Base-by-base conservation (phyloP, 2,888 invertebrate genomes). In the Hemithea aestivaria region DNA sequence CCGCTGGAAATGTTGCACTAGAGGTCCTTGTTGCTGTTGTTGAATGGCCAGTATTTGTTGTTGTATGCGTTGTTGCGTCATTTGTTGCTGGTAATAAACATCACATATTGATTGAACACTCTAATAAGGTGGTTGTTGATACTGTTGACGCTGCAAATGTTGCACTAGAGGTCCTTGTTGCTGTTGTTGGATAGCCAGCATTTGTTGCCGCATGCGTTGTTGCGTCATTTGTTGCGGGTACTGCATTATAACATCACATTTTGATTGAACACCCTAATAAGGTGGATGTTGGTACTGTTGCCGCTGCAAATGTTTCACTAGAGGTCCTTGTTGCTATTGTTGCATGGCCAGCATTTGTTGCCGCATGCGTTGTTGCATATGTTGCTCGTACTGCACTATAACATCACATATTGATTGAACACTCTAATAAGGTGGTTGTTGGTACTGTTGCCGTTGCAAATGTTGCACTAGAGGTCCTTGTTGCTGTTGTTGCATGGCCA, bases 401-500 rank as follows among this genome's bases (percentile, higher is more conserved):
- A n/a, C n/a, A n/a, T n/a, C n/a, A n/a, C n/a, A n/a, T n/a, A n/a
- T n/a, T n/a, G n/a, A n/a, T n/a, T n/a, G n/a, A n/a, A n/a, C n/a
- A n/a, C n/a, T n/a, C n/a, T n/a, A n/a, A n/a, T n/a, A n/a, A n/a
- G n/a, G n/a, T n/a, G n/a, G n/a, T n/a, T n/a, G n/a, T 36, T 81
- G 85, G 48, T 87, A 87, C 48, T 87, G 87, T 47, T 83, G 84
- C 5, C 84, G 62, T 50, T 83, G 84, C 32, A 87, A 51, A 43
- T 87, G 87, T 40, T 84, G 85, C 28, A 81, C 83, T 24, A 90
- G 88, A 27, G 90, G 89, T 4, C 89, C 88, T 88, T 68, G 67
- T 60, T 91, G 90, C 72, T 92, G 90, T 42, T 91, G 92, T 55
- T 92, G 92, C 87, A 91, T 89, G 12, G 88, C 88, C 54, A 93